Percentiles rank a stretch among this genome's conserved stretches.
phyloP scores from a whole-genome alignment of 2,888 invertebrate genomes.

The Amphipoea lucens region DNA sequence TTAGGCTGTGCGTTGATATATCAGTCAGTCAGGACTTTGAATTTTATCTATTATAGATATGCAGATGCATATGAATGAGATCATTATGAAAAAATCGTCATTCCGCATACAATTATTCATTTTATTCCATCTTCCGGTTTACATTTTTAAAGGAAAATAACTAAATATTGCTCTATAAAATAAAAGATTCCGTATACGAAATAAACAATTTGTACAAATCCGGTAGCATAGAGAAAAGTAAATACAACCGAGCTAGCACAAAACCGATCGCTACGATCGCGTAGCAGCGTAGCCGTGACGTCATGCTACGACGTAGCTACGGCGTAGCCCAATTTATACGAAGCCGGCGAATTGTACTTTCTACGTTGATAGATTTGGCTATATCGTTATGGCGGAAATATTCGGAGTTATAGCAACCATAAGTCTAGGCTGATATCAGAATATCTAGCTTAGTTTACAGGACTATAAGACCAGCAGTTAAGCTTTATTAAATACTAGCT shows the following conservation, averaged over 20 bases:
- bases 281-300: slow-evolving; percentile 44
- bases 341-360: neutral
- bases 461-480: neutral
- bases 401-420: neutral
- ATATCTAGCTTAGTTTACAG: neutral
- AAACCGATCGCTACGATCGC: slow-evolving; percentile 39
- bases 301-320: slow-evolving; percentile 25
- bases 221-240: slow-evolving; percentile 13
- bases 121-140: neutral
- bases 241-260: slow-evolving; percentile 28
- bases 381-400: neutral
- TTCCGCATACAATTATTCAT: neutral
- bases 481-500: neutral
- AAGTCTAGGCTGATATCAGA: neutral
- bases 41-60: too few species aligned
- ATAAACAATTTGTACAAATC: slow-evolving; percentile 20
- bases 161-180: neutral
- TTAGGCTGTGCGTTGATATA: too few species aligned
- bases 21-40: too few species aligned
- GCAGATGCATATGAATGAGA: too few species aligned
- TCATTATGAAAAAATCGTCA: neutral
- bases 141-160: neutral
- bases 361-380: slow-evolving; percentile 6
- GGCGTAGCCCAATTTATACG: slow-evolving; percentile 21
- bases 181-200: neutral